Conservation (phyloP, 1,140 invertebrate species). For the Apis florea region DNA sequence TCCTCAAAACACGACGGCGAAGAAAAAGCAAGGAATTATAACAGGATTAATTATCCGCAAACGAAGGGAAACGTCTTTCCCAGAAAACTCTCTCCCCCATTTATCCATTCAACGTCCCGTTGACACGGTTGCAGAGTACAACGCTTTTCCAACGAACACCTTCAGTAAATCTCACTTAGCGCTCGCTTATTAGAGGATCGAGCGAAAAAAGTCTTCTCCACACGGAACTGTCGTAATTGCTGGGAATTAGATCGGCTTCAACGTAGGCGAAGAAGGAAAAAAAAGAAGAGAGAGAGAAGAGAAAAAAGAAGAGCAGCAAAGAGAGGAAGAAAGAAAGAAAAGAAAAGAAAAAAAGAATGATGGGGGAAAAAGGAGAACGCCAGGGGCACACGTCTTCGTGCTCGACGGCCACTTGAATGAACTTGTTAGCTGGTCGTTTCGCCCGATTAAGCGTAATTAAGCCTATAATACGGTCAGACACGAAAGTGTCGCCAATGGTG, state of each 20-base stretch:
- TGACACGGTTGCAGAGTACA: background rate
- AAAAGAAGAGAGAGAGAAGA: background rate
- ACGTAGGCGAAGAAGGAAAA: constrained; percentile 25
- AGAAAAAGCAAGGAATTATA: too few species aligned
- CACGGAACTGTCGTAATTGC: constrained; percentile 47
- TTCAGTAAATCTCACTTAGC: constrained; percentile 54
- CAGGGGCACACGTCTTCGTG: constrained; percentile 27
- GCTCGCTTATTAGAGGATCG: constrained; percentile 36
- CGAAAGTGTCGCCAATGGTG: constrained; percentile 29
- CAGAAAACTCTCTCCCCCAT: background rate
- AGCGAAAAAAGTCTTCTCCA: constrained; percentile 10
- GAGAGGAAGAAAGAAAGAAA: too few species aligned
- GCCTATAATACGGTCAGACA: constrained; percentile 46
- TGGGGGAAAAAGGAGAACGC: background rate
- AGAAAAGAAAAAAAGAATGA: background rate
- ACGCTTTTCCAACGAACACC: constrained; percentile 24
- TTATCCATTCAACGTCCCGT: background rate
- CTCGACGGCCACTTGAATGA: constrained; percentile 52
- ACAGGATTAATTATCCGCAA: background rate
- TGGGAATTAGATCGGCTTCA: constrained; percentile 52
- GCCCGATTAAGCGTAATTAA: constrained; percentile 65
- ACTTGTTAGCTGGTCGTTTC: constrained; percentile 63
- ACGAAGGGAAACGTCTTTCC: background rate
- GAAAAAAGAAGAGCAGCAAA: background rate
- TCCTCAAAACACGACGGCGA: too few species aligned